phyloP scores from a whole-genome alignment of 2,888 invertebrate species.

The Aphidius colemani region DNA sequence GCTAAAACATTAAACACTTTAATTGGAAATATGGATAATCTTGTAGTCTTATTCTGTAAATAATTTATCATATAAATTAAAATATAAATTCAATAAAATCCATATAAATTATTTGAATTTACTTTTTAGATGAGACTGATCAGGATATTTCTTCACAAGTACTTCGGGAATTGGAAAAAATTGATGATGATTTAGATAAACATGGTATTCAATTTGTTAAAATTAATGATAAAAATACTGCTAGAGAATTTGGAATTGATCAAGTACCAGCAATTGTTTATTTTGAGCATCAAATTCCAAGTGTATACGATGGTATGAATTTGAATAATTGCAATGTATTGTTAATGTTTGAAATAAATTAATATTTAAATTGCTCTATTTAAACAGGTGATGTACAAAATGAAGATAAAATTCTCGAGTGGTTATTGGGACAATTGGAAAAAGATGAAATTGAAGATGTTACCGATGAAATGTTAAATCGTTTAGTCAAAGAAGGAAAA shows the following conservation, averaged over 20 bases:
- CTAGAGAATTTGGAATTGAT: conserved; percentile 85
- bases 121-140: conserved; percentile 78
- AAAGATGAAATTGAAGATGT: conserved; percentile 95
- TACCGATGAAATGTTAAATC: conserved; percentile 91
- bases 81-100: too few species aligned
- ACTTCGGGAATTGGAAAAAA: conserved; percentile 85
- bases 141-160: conserved; percentile 87
- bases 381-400: conserved; percentile 77
- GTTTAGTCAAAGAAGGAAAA: conserved; percentile 85
- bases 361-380: conserved; percentile 20
- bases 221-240: conserved; percentile 85
- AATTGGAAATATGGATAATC: conserved; percentile 86
- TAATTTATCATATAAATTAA: conserved; percentile 37
- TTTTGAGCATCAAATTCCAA: conserved; percentile 91
- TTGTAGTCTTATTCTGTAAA: conserved; percentile 92
- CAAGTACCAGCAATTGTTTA: conserved; percentile 83
- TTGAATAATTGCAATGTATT: background rate
- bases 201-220: conserved; percentile 93
- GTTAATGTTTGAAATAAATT: background rate
- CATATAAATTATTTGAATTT: background rate
- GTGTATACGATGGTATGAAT: conserved; percentile 80
- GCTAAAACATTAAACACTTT: conserved; percentile 84
- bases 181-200: conserved; percentile 91
- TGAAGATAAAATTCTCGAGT: conserved; percentile 86
- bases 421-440: conserved; percentile 85